Conservation (phyloP, 2,888 invertebrate genomes). For the Asteroscopus sphinx region DNA sequence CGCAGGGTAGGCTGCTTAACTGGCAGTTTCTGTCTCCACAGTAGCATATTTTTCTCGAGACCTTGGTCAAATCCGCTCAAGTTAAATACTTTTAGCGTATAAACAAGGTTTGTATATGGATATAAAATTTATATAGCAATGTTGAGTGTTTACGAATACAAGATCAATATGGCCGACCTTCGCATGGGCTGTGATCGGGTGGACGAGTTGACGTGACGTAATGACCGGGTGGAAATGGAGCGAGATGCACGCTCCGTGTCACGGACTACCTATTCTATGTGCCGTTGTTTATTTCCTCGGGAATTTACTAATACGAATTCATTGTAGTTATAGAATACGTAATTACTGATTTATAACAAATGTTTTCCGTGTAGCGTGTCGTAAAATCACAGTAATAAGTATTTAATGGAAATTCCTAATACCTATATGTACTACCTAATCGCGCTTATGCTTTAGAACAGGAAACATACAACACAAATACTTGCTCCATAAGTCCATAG, state of each 20-base stretch:
- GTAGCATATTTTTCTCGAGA: conserved; percentile 2
- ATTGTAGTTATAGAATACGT: conserved; percentile 21
- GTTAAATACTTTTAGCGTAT: too few species aligned
- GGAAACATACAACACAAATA: conserved; percentile 65
- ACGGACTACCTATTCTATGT: conserved; percentile 63
- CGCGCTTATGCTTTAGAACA: conserved; percentile 56
- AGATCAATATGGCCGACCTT: conserved; percentile 88
- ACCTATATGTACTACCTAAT: conserved; percentile 34
- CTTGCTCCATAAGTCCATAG: conserved; percentile 57
- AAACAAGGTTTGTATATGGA: too few species aligned
- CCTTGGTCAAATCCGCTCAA: conserved; percentile 12
- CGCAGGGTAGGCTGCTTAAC: too few species aligned
- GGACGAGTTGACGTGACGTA: conserved; percentile 75
- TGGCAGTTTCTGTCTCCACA: too few species aligned
- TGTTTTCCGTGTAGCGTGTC: conserved; percentile 32
- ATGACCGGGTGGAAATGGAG: conserved; percentile 79
- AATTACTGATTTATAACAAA: conserved; percentile 36
- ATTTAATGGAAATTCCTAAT: conserved; percentile 54
- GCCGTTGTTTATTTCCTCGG: conserved; percentile 5
- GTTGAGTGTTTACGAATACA: conserved; percentile 63
- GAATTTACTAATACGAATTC: conserved; percentile 10
- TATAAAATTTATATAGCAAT: conserved; percentile 27
- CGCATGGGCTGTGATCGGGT: conserved; percentile 74
- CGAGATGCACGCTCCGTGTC: conserved; percentile 78
- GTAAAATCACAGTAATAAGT: conserved; percentile 40